Base-by-base conservation (phyloP, 2,113 vertebrate genomes). In the Trichechus manatus region DNA sequence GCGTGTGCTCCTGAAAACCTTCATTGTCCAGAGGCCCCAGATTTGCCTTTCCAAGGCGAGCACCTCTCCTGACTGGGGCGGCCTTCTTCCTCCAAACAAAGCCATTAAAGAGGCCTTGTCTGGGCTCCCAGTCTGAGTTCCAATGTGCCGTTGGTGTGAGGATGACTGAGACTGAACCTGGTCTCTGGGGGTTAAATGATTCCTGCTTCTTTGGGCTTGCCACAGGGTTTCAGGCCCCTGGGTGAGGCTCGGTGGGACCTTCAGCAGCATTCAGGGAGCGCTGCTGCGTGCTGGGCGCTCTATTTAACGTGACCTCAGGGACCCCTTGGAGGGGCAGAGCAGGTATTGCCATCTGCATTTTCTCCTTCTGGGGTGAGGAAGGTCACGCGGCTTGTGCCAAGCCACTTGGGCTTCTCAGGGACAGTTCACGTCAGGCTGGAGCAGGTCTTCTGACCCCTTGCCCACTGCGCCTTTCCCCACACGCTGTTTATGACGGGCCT, bases 191-290 rank as follows among this genome's bases (percentile, higher is more conserved):
- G 63, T 33, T 36, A 44, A 11, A 6, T 20, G 36, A 31, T 25
- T 66, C 44, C 56, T 79, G 17, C 31, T 22, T 8, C 31, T 17
- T 9, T 15, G 33, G 19, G 36, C 3, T 47, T 63, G n/a, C 77
- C 3, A 1, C 1, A 61, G 64, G 27, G 20, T 25, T 47, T 33
- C 4, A 25, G 2, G 4, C 19, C 19, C 36, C 47, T 9, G 77
- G 61, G 74, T 13, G 19, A 5, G 22, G 75, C 44, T 31, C 6
- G 0, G 17, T 3, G 1, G 1, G 33, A 72, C 77, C 70, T 61
- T 17, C 2, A 5, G 31, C 2, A 2, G 36, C 1, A 1, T 3
- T 72, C 20, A 1, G n/a, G 1, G 2, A 25, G 86, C 0, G 0
- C 78, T 36, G 61, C 31, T 20, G 39, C 14, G 44, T 27, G 33